Percentiles rank a stretch among this genome's conserved stretches.
These are phyloP conservation scores for Rhea americana DNA, from an alignment of 2,113 vertebrate species.

Conservation along the genomic window DNA sequence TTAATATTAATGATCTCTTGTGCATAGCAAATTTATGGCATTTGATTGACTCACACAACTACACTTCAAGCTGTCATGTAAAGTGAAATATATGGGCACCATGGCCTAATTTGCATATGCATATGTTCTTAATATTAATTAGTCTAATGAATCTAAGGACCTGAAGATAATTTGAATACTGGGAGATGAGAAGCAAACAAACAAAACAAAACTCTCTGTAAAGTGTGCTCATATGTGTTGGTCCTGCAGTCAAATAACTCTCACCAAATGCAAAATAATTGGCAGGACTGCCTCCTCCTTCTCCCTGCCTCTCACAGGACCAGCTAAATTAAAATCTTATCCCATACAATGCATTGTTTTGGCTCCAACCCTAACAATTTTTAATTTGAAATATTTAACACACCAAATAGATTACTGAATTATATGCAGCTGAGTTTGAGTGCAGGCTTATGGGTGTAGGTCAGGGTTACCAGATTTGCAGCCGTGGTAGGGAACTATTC, in stretches of 20 bases:
- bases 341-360: conserved; percentile 40
- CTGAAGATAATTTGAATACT: conserved; percentile 67
- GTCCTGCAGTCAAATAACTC: conserved; percentile 58
- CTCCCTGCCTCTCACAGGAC: conserved; percentile 17
- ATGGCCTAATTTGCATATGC: conserved; percentile 77
- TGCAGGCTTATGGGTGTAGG: neutral
- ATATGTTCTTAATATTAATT: conserved; percentile 84
- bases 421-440: conserved; percentile 12
- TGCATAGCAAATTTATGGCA: conserved; percentile 78
- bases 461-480: neutral
- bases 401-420: conserved; percentile 23
- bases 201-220: conserved; percentile 13
- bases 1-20: conserved; percentile 83
- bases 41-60: conserved; percentile 81
- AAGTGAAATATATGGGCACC: conserved; percentile 77
- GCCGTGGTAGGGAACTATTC: neutral
- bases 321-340: conserved; percentile 13
- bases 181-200: conserved; percentile 48
- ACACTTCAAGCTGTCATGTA: conserved; percentile 78
- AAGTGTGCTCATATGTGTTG: conserved; percentile 17
- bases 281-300: conserved; percentile 14
- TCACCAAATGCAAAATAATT: conserved; percentile 47
- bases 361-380: conserved; percentile 41
- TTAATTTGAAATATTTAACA: conserved; percentile 56
- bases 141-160: conserved; percentile 74